A percentile compares a stretch with the other conserved stretches of the same genome.
These are phyloP conservation scores for Oreochromis aureus DNA, from an alignment of 2,113 vertebrate genomes.

Conservation along the genomic window DNA sequence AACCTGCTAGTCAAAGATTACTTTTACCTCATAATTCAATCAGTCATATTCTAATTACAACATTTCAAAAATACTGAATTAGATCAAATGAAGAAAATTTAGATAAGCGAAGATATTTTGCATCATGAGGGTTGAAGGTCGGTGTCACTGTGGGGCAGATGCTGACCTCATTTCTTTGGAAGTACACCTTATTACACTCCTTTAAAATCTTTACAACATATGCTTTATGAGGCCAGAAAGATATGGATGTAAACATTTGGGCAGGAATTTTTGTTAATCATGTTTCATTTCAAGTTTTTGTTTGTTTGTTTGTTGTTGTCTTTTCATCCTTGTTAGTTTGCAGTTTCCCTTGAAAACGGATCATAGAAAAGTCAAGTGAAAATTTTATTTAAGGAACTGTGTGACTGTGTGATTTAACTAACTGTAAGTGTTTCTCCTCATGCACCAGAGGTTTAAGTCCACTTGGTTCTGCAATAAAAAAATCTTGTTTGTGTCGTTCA, in stretches of 20 bases:
- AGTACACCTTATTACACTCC: neutral
- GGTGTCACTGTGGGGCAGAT: neutral
- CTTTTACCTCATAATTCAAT: neutral
- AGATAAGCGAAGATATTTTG: neutral
- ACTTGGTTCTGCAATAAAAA: neutral
- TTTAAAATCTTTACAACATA: neutral
- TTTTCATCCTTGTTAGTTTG: neutral
- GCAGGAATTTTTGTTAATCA: neutral
- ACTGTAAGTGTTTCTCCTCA: neutral
- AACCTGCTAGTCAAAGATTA: neutral
- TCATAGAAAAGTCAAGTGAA: neutral
- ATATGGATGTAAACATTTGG: neutral
- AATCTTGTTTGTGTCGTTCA: neutral
- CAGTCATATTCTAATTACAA: neutral
- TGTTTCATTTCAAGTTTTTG: neutral
- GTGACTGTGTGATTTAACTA: neutral
- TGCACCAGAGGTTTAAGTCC: rapidly evolving
- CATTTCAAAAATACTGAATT: neutral
- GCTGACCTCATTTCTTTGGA: neutral
- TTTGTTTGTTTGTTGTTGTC: neutral
- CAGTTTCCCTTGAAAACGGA: neutral
- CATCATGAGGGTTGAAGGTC: neutral
- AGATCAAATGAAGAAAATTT: neutral
- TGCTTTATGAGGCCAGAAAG: neutral
- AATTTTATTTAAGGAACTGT: neutral